Evolutionary conservation across 2,113 vertebrate genomes (phyloP), one percentile per base, ranked within the genome.

Genomic region (Pelobates fuscus): DNA sequence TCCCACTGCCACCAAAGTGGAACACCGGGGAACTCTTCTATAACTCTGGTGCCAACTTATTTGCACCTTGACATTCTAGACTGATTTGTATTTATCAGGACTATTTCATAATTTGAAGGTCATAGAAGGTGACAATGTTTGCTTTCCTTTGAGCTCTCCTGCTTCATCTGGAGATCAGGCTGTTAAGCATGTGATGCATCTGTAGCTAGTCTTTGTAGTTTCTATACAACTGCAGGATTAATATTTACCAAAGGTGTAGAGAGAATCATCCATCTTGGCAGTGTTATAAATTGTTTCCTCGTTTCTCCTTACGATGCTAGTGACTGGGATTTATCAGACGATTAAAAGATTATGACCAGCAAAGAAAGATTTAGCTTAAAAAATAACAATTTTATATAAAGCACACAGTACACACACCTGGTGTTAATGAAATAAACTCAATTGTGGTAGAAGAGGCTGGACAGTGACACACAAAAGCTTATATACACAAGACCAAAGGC

Each of bases 271-370:
- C 66, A 68, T 68, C 66, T 68, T 68, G 66, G 66, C 66, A 55
- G 29, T 30, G 15, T 24, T n/a, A 21, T 20, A 7, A 17, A 37
- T 24, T 68, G 46, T 68, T 68, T 68, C 46, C 41, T 23, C 49
- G 15, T 32, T 46, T 68, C 25, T 68, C 27, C 49, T 68, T 68
- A 46, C 30, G 66, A 32, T 55, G 66, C 46, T 68, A 18, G 49
- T 65, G 66, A 30, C 66, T 55, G 37, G 66, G 46, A 68, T 68
- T 68, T 68, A 68, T 55, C 49, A 21, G 66, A 46, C 17, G 66
- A 68, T 68, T 68, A 68, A 55, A 68, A 68, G 66, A 68, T 68
- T 68, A 68, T 30, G 14, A n/a, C 49, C 18, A 55, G n/a, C n/a
- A 68, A 68, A 68, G 46, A 68, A 32, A 21, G 26, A 29, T 21